These are phyloP conservation scores for Furcula furcula DNA, from an alignment of 2,888 invertebrate species.

Conservation along the genomic window DNA sequence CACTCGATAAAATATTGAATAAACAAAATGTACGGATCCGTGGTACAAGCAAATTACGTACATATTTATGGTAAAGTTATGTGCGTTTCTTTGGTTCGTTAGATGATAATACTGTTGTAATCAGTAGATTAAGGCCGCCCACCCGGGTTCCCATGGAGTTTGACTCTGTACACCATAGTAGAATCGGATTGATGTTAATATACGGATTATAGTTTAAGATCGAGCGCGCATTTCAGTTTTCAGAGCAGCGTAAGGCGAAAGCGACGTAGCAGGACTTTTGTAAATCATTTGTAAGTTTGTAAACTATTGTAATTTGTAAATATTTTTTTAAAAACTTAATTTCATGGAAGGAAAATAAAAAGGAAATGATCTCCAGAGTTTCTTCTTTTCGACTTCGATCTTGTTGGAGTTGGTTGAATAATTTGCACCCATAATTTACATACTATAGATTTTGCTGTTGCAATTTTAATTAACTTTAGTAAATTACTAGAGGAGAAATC, in stretches of 20 bases:
- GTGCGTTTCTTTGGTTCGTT: conserved; percentile 51
- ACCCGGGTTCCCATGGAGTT: conserved; percentile 48
- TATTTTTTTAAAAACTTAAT: too few relatives aligned
- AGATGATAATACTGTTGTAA: conserved; percentile 66
- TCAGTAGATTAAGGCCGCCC: conserved; percentile 69
- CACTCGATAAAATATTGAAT: conserved; percentile 58
- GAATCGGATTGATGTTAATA: conserved; percentile 29
- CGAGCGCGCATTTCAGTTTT: background rate
- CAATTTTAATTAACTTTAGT: too few relatives aligned
- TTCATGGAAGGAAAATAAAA: too few relatives aligned
- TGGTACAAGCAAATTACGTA: conserved; percentile 58
- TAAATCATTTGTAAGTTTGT: too few relatives aligned
- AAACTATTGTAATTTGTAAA: too few relatives aligned
- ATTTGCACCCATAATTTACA: too few relatives aligned
- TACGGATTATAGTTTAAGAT: conserved; percentile 30
- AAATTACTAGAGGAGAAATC: too few relatives aligned
- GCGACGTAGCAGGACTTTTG: background rate
- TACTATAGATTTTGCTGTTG: too few relatives aligned
- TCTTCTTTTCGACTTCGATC: too few relatives aligned
- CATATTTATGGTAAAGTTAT: conserved; percentile 62
- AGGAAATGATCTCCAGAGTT: too few relatives aligned
- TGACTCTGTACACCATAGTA: conserved; percentile 31
- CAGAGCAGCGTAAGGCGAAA: background rate
- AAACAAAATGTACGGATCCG: conserved; percentile 61
- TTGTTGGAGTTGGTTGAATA: too few relatives aligned